phyloP scores from a whole-genome alignment of 2,113 vertebrate genomes.

The Abramis brama region DNA sequence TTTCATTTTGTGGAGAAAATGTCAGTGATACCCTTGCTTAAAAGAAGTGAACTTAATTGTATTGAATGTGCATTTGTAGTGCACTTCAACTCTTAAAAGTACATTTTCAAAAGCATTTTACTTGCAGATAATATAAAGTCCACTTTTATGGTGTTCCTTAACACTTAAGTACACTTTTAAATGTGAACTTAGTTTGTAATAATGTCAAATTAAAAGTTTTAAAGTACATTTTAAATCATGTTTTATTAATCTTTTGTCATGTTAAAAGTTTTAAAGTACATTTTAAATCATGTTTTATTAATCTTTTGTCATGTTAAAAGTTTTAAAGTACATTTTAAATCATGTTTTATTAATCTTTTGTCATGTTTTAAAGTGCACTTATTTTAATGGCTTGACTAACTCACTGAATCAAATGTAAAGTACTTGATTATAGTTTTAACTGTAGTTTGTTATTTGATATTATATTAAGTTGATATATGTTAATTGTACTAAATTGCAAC shows the following conservation, averaged over 20 bases:
- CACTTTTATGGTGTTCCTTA: background rate
- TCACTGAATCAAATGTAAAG: background rate
- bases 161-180: background rate
- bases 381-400: background rate
- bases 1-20: background rate
- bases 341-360: background rate
- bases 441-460: too few relatives aligned
- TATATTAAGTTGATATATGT: too few relatives aligned
- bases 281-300: background rate
- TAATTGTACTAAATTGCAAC: too few relatives aligned
- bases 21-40: background rate
- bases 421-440: background rate
- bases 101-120: background rate
- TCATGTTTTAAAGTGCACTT: background rate
- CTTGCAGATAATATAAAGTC: background rate
- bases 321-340: background rate
- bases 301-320: background rate
- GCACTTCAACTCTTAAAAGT: background rate
- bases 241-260: too few relatives aligned
- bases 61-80: background rate
- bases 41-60: background rate
- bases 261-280: background rate
- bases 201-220: background rate
- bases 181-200: background rate
- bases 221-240: background rate